Evolutionary conservation across 53 echinoderm and acorn worm genomes (phyloP), one percentile per base, ranked within the genome.

Genomic region (Patiria pectinifera): DNA sequence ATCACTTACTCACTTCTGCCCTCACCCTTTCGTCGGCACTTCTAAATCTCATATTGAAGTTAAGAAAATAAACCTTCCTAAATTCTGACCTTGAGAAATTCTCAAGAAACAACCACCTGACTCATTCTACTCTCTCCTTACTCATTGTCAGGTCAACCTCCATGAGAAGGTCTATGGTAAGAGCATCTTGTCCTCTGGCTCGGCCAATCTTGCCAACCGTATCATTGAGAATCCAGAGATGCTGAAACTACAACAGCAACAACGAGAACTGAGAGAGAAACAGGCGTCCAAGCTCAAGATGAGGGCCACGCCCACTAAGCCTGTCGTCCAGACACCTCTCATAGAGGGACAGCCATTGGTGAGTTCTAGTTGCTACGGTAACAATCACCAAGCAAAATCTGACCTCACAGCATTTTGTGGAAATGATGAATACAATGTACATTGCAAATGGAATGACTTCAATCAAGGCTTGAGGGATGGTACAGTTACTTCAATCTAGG

Each of bases 201-300:
- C 94, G 6, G 87, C 89, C 18, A 92, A 86, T 26, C 82, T 93
- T 45, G 93, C 94, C 4, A 96, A 93, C 83, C 97, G 95, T 19
- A 97, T 98, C 92, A 98, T 98, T 24, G 98, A 98, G 89, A 97
- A 95, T 76, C 96, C 96, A 4, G 98, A 94, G 82, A 97, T 98
- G 96, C 84, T 98, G 77, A 93, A 98, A 83, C 89, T 98, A 26
- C 89, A 94, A 85, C 92, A 96, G 83, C 92, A 94, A 59, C 95
- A 94, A 87, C 89, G 89, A 69, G 96, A 97, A 66, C 95, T 93
- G 83, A 90, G 91, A 76, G 96, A 97, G 91, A 92, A 88, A 22
- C 94, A 93, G 78, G 96, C 94, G 5, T 66, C 86, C 13, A 94
- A 96, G 87, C 88, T 79, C 6, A 89, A 91, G 89, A 75, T 83